A percentile compares a stretch with the other conserved stretches of the same genome.
These are phyloP conservation scores for Allygus modestus DNA, from an alignment of 2,888 invertebrate species.

Conservation along the genomic window DNA sequence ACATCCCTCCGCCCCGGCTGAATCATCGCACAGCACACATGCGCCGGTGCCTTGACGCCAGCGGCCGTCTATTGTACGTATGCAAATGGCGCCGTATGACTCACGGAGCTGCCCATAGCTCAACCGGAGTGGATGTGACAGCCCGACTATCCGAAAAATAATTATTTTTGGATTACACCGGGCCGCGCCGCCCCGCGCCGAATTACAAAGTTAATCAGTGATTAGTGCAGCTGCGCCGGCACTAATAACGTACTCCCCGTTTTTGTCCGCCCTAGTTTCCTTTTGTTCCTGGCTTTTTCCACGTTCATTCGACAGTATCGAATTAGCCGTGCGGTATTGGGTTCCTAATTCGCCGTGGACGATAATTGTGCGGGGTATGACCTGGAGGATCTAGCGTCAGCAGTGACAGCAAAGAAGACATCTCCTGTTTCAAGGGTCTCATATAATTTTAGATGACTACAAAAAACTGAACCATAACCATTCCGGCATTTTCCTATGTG, in stretches of 20 bases:
- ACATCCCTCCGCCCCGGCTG: neutral
- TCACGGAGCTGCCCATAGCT: neutral
- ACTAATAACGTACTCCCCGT: neutral
- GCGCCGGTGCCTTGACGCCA: neutral
- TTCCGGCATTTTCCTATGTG: too few relatives aligned
- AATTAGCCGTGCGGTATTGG: conserved; percentile 3
- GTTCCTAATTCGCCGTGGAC: neutral
- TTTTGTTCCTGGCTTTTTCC: neutral
- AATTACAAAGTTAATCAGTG: conserved; percentile 41
- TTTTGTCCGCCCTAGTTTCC: conserved; percentile 14
- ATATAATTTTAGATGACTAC: too few relatives aligned
- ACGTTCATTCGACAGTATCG: neutral
- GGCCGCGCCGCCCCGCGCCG: conserved; percentile 16
- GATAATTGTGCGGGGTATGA: neutral
- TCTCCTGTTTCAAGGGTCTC: too few relatives aligned
- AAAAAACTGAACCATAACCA: too few relatives aligned
- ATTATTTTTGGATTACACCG: conserved; percentile 41
- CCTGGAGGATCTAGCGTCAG: too few relatives aligned
- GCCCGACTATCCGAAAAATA: conserved; percentile 34
- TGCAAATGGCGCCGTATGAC: conserved; percentile 17
- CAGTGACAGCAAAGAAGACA: too few relatives aligned
- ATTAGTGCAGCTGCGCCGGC: conserved; percentile 17
- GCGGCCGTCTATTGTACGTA: conserved; percentile 5
- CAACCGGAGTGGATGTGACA: conserved; percentile 20
- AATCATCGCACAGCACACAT: neutral